Evolutionary conservation across 2,888 invertebrate species (phyloP).

Genomic region (Protodeltote pygarga): DNA sequence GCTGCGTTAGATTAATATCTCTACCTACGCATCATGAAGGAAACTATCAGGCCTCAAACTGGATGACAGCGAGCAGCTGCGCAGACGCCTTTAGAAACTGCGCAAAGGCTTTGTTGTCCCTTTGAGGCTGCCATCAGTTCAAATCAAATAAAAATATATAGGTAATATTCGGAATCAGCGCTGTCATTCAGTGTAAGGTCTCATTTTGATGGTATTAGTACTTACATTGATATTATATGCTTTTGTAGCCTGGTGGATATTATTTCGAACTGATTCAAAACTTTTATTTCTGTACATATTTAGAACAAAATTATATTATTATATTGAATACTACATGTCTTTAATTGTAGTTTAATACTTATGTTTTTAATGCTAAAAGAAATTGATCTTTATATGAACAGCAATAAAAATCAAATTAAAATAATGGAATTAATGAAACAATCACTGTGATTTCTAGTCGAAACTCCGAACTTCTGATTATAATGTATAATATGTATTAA

Average conservation of each 20-base stretch:
- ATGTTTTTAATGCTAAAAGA: not conserved
- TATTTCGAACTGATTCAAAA: conserved; percentile 26
- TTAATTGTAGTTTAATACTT: too few relatives aligned
- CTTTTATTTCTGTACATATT: conserved; percentile 13
- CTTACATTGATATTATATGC: too few relatives aligned
- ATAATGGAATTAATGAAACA: conserved; percentile 50
- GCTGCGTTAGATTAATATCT: too few relatives aligned
- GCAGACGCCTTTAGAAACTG: too few relatives aligned
- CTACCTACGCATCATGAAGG: too few relatives aligned
- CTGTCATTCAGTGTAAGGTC: too few relatives aligned
- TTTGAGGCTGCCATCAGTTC: too few relatives aligned
- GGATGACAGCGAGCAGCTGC: too few relatives aligned
- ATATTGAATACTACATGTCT: not conserved
- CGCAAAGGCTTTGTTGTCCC: too few relatives aligned
- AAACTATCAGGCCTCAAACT: too few relatives aligned
- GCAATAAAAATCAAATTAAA: conserved; percentile 7
- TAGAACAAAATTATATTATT: not conserved
- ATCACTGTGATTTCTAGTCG: conserved; percentile 81
- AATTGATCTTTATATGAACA: conserved; percentile 9
- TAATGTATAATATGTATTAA: conserved; percentile 63
- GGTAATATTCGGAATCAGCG: too few relatives aligned
- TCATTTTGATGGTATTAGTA: not conserved
- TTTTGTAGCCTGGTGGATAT: conserved; percentile 11
- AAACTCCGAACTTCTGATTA: conserved; percentile 66
- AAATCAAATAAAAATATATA: too few relatives aligned